These are phyloP conservation scores for Scaptomyza polygonia DNA, from an alignment of 2,888 invertebrate species.

Conservation along the genomic window DNA sequence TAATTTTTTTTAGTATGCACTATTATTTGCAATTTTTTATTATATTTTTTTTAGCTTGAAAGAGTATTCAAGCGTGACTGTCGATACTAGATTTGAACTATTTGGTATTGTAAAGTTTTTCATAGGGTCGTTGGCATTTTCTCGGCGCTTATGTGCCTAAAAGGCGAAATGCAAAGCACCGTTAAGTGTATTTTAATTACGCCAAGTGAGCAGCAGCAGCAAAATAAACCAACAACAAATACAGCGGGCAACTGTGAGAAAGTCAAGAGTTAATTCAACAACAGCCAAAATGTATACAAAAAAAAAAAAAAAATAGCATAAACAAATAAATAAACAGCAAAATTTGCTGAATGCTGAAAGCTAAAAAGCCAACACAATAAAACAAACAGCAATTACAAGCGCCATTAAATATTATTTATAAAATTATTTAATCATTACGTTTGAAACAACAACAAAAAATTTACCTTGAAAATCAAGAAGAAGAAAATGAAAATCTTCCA, in stretches of 20 bases:
- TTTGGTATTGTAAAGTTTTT: constrained; percentile 34
- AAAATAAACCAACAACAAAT: constrained; percentile 11
- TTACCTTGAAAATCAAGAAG: not conserved
- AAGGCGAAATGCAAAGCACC: constrained; percentile 64
- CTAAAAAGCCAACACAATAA: constrained; percentile 34
- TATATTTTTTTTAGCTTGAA: no score
- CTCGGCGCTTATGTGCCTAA: constrained; percentile 23
- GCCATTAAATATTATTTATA: constrained; percentile 28
- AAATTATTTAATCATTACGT: no score
- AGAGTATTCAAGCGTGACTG: constrained; percentile 10
- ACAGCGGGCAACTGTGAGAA: constrained; percentile 36
- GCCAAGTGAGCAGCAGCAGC: constrained; percentile 28
- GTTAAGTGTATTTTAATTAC: constrained; percentile 69
- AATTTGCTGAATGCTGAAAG: constrained; percentile 23
- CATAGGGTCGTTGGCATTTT: constrained; percentile 63
- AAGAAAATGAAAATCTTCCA: not conserved
- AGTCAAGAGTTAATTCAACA: constrained; percentile 16
- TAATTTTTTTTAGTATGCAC: no score
- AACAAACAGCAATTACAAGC: constrained; percentile 42
- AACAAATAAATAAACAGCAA: constrained; percentile 4
- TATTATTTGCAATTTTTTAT: no score
- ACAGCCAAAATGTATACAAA: not conserved
- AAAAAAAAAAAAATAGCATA: constrained; percentile 5
- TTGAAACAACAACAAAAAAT: no score
- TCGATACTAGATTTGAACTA: not conserved